Evolutionary conservation across 2,888 invertebrate genomes (phyloP), one percentile per base, ranked within the genome.

Genomic region (Trachelus troglodyta): DNA sequence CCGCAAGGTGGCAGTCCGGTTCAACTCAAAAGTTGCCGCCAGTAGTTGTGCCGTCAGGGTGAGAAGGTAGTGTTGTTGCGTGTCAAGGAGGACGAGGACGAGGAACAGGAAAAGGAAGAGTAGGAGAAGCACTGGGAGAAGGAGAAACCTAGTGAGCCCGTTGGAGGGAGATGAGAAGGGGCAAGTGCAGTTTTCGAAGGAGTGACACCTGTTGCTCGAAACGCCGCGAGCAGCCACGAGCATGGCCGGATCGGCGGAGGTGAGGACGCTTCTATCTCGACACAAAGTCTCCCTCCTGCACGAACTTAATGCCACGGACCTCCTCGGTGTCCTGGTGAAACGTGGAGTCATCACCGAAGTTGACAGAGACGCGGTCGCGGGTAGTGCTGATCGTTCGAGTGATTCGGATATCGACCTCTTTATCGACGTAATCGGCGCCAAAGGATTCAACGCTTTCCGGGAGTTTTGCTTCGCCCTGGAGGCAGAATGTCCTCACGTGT

Each of bases 251-350:
- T 92, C 91, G 80, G 92, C 92, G 69, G 93, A 93, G 80, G 94
- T 95, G 84, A 94, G 94, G 89, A 93, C 94, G 85, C 92, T 94
- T 82, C 92, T 95, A 79, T 92, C 93, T 85, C 93, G 94, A 77
- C 94, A 95, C 91, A 94, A 94, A 91, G 92, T 93, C 75, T 93
- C 94, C 80, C 93, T 95, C 86, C 92, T 94, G 86, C 93, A 93
- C 80, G 94, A 95, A 92, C 90, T 95, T 84, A 92, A 93, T 87
- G 93, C 94, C 83, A 94, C 94, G 81, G 94, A 94, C 90, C 92
- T 95, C 76, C 88, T 95, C 83, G 93, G 94, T 81, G 93, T 94
- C 82, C 92, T 95, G 79, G 94, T 94, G 77, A 95, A 95, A 89
- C 95, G 94, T 87, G 94, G 94, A 75, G 93, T 95, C 82, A 93